These are phyloP conservation scores for Macrophya alboannulata DNA, from an alignment of 2,888 invertebrate genomes.

Conservation along the genomic window DNA sequence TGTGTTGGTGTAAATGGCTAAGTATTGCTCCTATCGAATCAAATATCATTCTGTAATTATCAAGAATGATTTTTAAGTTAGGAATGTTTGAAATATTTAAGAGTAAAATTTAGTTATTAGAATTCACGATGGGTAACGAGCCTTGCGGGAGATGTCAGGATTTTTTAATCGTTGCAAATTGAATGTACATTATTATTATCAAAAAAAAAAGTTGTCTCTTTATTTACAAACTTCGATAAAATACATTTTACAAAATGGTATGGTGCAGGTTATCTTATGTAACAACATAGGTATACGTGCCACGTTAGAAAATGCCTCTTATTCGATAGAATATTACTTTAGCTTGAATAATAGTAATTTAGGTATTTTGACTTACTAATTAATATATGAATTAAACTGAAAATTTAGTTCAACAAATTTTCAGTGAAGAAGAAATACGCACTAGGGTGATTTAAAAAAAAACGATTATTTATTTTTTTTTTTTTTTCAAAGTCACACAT, in stretches of 20 bases:
- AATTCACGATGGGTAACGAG: background rate
- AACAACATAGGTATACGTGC: background rate
- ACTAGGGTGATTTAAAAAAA: too few species aligned
- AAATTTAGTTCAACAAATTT: background rate
- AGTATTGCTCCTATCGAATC: too few species aligned
- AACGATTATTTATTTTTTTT: too few species aligned
- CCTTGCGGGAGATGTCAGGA: background rate
- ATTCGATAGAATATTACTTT: background rate
- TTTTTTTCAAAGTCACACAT: too few species aligned
- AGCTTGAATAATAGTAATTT: background rate
- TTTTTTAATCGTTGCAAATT: background rate
- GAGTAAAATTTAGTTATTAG: background rate
- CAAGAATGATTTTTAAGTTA: background rate
- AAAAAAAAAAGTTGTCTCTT: slow-evolving; percentile 19
- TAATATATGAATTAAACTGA: background rate
- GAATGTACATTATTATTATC: background rate
- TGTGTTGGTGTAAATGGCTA: too few species aligned
- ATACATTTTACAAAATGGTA: slow-evolving; percentile 37
- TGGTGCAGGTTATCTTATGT: background rate
- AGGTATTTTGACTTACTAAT: background rate
- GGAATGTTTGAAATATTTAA: background rate
- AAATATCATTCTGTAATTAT: background rate
- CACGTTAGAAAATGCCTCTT: slow-evolving; percentile 28
- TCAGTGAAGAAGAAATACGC: background rate
- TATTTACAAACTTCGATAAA: slow-evolving; percentile 46